Evolutionary conservation across 2,888 invertebrate species (phyloP).

Genomic region (Ornithoptera priamus): DNA sequence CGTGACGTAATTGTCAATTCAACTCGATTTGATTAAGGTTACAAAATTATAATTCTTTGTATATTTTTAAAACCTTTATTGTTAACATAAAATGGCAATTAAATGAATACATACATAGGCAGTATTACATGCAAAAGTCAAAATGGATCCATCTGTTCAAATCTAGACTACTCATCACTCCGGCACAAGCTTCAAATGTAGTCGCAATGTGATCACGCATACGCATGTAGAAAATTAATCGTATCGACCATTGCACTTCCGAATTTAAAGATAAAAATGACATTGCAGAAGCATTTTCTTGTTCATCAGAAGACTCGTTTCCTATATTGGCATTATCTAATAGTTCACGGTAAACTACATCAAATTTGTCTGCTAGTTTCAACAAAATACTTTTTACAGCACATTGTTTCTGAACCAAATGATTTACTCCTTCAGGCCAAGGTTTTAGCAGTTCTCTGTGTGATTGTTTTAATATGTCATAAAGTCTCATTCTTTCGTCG

Average conservation of each 20-base stretch:
- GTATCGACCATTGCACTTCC: constrained; percentile 31
- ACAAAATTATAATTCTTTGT: not conserved
- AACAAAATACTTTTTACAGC: constrained; percentile 51
- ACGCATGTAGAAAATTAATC: constrained; percentile 55
- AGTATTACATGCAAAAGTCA: constrained; percentile 54
- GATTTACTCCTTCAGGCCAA: constrained; percentile 58
- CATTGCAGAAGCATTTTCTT: constrained; percentile 15
- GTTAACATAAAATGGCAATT: not conserved
- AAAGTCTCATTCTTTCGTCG: constrained; percentile 65
- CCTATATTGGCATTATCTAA: constrained; percentile 31
- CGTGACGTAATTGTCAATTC: too few relatives aligned
- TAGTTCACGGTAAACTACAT: constrained; percentile 49
- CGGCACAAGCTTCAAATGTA: constrained; percentile 59
- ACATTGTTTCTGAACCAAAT: constrained; percentile 54
- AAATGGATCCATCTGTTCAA: constrained; percentile 68
- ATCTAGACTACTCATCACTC: constrained; percentile 65
- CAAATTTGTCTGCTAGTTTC: constrained; percentile 56
- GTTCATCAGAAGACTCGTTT: constrained; percentile 13
- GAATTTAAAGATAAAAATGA: constrained; percentile 9
- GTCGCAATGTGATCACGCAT: constrained; percentile 52
- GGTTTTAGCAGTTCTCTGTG: constrained; percentile 58
- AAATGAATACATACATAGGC: not conserved
- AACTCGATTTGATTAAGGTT: not conserved
- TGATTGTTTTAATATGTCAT: constrained; percentile 49
- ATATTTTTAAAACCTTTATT: not conserved